Conservation (phyloP, 2,797 vertebrate genomes). For the Naso thynnoides region DNA sequence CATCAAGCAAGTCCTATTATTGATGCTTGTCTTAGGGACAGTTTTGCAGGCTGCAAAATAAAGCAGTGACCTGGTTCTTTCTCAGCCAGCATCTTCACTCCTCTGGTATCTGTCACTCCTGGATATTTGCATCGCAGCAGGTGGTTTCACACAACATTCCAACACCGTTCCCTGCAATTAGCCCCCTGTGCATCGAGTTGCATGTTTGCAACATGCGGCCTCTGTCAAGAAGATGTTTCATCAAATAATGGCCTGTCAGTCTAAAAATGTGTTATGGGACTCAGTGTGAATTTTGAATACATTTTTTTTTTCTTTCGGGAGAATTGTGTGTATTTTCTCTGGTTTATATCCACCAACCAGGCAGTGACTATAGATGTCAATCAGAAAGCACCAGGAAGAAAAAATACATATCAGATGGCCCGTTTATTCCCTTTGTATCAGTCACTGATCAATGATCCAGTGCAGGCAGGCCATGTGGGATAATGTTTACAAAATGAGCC, state of each 20-base stretch:
- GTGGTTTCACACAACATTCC: constrained; percentile 47
- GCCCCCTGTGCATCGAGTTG: constrained; percentile 50
- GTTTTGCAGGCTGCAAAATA: constrained; percentile 31
- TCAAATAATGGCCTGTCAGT: constrained; percentile 49
- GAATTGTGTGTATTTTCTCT: background rate
- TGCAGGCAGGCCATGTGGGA: background rate
- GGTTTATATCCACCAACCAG: constrained; percentile 14
- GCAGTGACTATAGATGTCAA: background rate
- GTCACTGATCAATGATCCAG: constrained; percentile 19
- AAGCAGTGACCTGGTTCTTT: constrained; percentile 59
- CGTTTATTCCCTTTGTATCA: constrained; percentile 17
- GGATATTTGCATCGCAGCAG: constrained; percentile 50
- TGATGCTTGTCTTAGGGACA: constrained; percentile 8
- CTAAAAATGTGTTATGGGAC: constrained; percentile 41
- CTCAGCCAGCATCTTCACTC: constrained; percentile 31
- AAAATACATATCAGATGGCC: constrained; percentile 1
- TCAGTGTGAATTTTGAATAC: background rate
- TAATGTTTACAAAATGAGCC: constrained; percentile 38
- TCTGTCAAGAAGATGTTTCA: constrained; percentile 39
- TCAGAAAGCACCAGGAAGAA: background rate
- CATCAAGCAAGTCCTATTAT: constrained; percentile 1
- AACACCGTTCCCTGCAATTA: constrained; percentile 61
- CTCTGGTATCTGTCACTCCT: constrained; percentile 30
- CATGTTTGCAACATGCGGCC: constrained; percentile 26
- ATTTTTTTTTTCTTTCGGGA: background rate